Percentiles rank a stretch among this genome's conserved stretches.
phyloP scores from a whole-genome alignment of 2,113 vertebrate genomes.

The Seriola rivoliana region DNA sequence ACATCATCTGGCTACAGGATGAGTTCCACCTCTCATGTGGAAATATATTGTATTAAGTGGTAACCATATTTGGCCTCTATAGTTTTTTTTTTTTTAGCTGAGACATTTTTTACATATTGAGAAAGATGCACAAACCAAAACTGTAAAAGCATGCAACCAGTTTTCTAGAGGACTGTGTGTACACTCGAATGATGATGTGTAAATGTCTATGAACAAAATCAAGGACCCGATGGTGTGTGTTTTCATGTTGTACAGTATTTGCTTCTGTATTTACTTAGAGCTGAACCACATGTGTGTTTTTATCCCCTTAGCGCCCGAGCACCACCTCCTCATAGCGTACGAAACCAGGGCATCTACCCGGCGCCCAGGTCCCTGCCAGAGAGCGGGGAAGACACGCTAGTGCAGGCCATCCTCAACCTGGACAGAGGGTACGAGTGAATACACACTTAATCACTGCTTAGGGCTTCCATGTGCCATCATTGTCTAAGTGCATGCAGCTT shows the following conservation, averaged over 20 bases:
- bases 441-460: not conserved
- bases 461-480: not conserved
- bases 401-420: slow-evolving; percentile 84
- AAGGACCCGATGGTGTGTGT: not conserved
- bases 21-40: too few species aligned
- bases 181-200: too few species aligned
- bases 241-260: not conserved
- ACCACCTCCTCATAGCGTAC: slow-evolving; percentile 70
- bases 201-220: too few species aligned
- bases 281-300: not conserved
- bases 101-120: not conserved
- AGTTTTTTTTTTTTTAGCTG: not conserved
- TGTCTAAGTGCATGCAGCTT: not conserved
- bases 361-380: slow-evolving; percentile 79
- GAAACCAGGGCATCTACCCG: slow-evolving; percentile 79
- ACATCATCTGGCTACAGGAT: too few species aligned
- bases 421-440: slow-evolving; percentile 77
- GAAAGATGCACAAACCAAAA: not conserved
- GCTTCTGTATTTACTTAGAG: not conserved
- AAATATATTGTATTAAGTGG: too few species aligned
- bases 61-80: too few species aligned
- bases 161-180: too few species aligned
- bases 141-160: too few species aligned
- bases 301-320: slow-evolving; percentile 64
- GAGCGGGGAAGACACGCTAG: slow-evolving; percentile 79